These are phyloP conservation scores for Zaprionus tsacasi DNA, from an alignment of 1,140 invertebrate genomes.

Conservation along the genomic window DNA sequence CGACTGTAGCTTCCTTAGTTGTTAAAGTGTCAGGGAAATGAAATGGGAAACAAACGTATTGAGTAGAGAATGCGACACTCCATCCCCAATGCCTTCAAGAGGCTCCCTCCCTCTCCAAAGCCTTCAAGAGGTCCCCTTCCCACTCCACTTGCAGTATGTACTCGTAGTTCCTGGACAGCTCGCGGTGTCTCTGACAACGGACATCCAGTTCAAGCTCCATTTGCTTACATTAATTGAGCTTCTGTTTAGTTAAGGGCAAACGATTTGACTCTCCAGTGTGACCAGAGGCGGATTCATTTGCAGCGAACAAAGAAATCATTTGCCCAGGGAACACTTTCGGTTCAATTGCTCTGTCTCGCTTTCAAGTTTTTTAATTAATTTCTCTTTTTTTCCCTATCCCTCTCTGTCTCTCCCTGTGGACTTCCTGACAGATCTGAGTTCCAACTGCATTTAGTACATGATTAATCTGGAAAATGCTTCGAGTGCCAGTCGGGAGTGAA, in stretches of 20 bases:
- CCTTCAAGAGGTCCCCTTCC: background rate
- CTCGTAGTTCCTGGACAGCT: conserved; percentile 1
- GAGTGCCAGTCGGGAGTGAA: conserved; percentile 31
- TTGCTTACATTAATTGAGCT: conserved; percentile 72
- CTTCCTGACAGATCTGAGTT: conserved; percentile 11
- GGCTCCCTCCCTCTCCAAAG: background rate
- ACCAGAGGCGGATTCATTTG: conserved; percentile 19
- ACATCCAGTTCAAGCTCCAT: conserved; percentile 52
- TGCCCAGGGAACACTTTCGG: conserved; percentile 45
- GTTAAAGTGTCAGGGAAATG: too few species aligned
- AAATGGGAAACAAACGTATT: too few species aligned
- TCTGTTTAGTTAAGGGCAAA: conserved; percentile 48
- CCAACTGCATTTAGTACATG: conserved; percentile 59
- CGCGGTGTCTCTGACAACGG: conserved; percentile 17
- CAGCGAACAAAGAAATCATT: conserved; percentile 41
- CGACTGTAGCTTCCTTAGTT: too few species aligned
- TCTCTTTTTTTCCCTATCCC: conserved; percentile 7
- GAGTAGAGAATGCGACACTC: too few species aligned
- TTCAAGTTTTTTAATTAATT: conserved; percentile 74
- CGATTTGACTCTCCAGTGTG: conserved; percentile 30
- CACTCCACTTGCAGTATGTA: background rate
- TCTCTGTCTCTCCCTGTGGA: background rate
- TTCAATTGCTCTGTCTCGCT: conserved; percentile 41
- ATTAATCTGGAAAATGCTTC: conserved; percentile 61
- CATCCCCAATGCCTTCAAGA: too few species aligned